These are phyloP conservation scores for Trachelus troglodyta DNA, from an alignment of 2,888 invertebrate species.

Conservation along the genomic window DNA sequence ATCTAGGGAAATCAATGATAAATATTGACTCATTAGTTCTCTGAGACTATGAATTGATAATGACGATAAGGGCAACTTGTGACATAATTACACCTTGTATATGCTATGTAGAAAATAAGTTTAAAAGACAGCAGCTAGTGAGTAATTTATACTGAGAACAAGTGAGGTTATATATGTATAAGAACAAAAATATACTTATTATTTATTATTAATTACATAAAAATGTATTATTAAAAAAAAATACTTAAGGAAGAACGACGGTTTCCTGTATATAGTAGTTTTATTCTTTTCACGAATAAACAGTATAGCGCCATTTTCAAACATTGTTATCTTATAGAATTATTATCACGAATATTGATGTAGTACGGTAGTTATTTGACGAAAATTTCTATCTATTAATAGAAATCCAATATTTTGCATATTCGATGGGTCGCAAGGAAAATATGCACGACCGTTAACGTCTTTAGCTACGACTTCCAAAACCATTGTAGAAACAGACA, in stretches of 20 bases:
- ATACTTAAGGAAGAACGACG: not conserved
- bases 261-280: not conserved
- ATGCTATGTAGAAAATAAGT: not conserved
- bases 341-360: conserved; percentile 43
- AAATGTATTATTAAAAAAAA: not conserved
- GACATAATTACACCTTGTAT: not conserved
- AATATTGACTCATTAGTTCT: too few relatives aligned
- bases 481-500: conserved; percentile 54
- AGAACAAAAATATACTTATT: not conserved
- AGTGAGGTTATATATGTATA: not conserved
- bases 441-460: conserved; percentile 45
- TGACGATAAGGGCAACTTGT: not conserved
- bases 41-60: too few relatives aligned
- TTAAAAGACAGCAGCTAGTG: not conserved
- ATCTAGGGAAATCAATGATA: too few relatives aligned
- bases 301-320: too few relatives aligned
- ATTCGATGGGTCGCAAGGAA: conserved; percentile 49
- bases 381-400: conserved; percentile 61
- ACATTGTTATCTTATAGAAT: not conserved
- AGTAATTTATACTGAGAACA: not conserved
- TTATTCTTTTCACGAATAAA: too few relatives aligned
- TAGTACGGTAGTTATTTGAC: conserved; percentile 51
- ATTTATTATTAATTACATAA: too few relatives aligned
- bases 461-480: conserved; percentile 56
- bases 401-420: conserved; percentile 68